phyloP scores from a whole-genome alignment of 1,140 invertebrate genomes.

The Drosophila setifemur region DNA sequence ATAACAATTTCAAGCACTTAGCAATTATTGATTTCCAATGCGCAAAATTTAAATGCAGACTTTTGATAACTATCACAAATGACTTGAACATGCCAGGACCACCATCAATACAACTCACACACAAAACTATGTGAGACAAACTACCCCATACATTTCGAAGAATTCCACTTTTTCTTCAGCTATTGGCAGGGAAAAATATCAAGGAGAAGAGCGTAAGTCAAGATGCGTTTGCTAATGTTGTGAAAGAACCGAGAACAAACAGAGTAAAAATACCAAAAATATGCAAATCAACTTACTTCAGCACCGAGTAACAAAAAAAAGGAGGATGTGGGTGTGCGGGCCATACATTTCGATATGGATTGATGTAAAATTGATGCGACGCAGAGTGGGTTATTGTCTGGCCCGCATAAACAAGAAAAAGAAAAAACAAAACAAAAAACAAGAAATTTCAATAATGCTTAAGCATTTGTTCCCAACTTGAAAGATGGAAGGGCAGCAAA shows the following conservation, averaged over 20 bases:
- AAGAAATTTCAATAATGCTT: constrained; percentile 75
- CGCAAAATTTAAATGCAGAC: background rate
- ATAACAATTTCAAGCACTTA: no score
- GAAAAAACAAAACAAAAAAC: constrained; percentile 39
- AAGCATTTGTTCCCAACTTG: constrained; percentile 57
- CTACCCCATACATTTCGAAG: constrained; percentile 2
- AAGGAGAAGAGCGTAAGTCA: constrained; percentile 16
- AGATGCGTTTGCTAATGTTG: constrained; percentile 63
- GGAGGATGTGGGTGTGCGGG: constrained; percentile 15
- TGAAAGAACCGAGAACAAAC: constrained; percentile 50
- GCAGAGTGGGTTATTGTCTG: constrained; percentile 75
- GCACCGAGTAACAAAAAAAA: constrained; percentile 28
- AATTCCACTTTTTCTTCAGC: constrained; percentile 7
- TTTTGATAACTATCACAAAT: constrained; percentile 3
- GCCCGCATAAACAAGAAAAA: constrained; percentile 70
- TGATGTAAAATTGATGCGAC: constrained; percentile 77
- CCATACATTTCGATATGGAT: constrained; percentile 58
- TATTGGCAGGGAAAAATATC: background rate
- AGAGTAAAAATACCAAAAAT: constrained; percentile 53
- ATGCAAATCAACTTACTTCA: constrained; percentile 66
- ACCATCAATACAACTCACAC: background rate
- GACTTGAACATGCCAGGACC: background rate
- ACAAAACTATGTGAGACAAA: background rate
- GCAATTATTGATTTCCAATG: no score
- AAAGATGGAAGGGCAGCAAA: constrained; percentile 30